Base-by-base conservation (phyloP, 1,140 invertebrate genomes). In the Arctopsyche grandis region DNA sequence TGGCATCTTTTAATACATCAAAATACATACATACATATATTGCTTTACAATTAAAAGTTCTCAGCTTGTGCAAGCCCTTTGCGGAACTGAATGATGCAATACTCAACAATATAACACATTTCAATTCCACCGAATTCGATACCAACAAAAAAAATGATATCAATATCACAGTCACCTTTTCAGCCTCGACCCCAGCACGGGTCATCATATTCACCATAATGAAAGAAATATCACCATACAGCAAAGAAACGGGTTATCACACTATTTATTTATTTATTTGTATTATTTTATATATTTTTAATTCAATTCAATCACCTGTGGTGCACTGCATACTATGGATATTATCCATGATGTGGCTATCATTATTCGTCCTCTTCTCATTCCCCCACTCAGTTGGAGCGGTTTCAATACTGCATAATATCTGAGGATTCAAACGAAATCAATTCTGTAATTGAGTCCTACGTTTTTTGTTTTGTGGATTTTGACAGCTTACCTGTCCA, bases 321-420 rank as follows among this genome's bases (percentile, higher is more conserved):
- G 96, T 71, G 93, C 85, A 82, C 95, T 96, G 85, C 94, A 96
- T n/a, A 96, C 83, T 0, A 90, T 87, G 0, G 95, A 93, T 26
- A 91, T 90, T 0, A 92, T 84, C 96, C 96, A 98, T 38, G 96
- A 95, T 0, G 89, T 86, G 19, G 88, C 86, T 14, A 97, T 84
- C 90, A 97, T 94, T 21, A 92, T 85, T 83, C 91, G 91, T 10
- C 93, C 93, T 16, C 94, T 89, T 79, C 90, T 90, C 80, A 94
- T 91, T 79, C 92, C 90, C 52, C 90, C 89, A 48, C 90, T 91
- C 22, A 95, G 85, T 81, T 93, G 91, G 74, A 97, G 85, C 0
- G 95, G 95, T 83, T 93, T 93, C 80, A 96, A 84, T 9, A 97
- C 93, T 12, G 95, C 95, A 85, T 94, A 95, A 89, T 95, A 97